Base-by-base conservation (phyloP, 2,113 vertebrate species). In the Odocoileus hemionus region DNA sequence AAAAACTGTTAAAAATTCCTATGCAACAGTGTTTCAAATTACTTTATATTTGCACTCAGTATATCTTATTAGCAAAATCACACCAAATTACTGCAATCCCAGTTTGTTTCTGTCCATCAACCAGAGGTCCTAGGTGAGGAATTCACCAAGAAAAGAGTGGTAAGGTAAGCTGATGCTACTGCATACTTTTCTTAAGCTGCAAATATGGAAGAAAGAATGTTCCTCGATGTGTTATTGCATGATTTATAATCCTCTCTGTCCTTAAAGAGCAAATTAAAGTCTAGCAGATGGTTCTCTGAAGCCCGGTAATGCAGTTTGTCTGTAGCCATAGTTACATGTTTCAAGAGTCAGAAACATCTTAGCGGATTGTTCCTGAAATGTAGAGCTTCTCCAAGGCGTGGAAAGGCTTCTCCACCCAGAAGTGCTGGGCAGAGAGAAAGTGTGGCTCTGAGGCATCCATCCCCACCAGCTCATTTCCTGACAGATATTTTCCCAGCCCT, bases 231-330 rank as follows among this genome's bases (percentile, higher is more conserved):
- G 79, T 92, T 97, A 86, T 64, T 98, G 61, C 23, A 58, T 91
- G 76, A 96, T 98, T 95, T 97, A 97, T 82, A 36, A 92, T 98
- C 87, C 92, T 74, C 86, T 97, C 16, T 60, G 57, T 97, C 79
- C 94, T 74, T 74, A 97, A 78, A 96, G 96, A 98, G 97, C 97
- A 98, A 98, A 98, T 94, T 97, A 96, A 98, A 98, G 89, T 58
- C 78, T 98, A 96, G 82, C 98, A 98, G 98, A 98, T 98, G 94
- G 97, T 78, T 91, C 91, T 91, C 97, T 70, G 86, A 96, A 97
- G 86, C 92, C 93, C 80, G 92, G 92, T 97, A 96, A 96, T 97
- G 94, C 36, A 50, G 54, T 98, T 98, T 97, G 86, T 98, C 89
- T 89, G 95, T 96, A 94, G 91, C 96, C 94, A 88, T 98, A 96